phyloP scores from a whole-genome alignment of 2,113 vertebrate species.

The Tachysurus fulvidraco region DNA sequence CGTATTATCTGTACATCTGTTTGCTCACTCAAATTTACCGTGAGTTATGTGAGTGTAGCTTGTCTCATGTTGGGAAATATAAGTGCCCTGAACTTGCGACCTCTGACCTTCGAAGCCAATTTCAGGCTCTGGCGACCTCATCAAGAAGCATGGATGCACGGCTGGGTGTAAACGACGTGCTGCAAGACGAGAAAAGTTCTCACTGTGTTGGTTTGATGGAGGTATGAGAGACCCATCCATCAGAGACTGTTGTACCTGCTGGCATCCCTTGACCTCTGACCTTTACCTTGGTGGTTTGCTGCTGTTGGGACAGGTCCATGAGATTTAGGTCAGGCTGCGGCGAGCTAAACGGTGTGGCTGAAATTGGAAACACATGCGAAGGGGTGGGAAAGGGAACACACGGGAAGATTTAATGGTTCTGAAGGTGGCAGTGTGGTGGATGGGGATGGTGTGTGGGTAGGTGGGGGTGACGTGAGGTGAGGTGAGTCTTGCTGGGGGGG shows the following conservation, averaged over 20 bases:
- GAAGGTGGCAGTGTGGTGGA: background rate
- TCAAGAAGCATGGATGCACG: slow-evolving; percentile 52
- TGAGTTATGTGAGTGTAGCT: slow-evolving; percentile 21
- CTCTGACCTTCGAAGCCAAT: slow-evolving; percentile 62
- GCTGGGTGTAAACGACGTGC: background rate
- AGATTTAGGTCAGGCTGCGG: slow-evolving; percentile 72
- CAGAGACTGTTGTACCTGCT: slow-evolving; percentile 50
- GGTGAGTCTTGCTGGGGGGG: background rate
- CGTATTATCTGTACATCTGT: slow-evolving; percentile 6
- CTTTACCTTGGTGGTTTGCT: slow-evolving; percentile 50
- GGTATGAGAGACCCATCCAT: slow-evolving; percentile 53
- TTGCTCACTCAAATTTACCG: slow-evolving; percentile 8
- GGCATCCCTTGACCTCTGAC: slow-evolving; percentile 64
- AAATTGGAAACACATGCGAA: slow-evolving; percentile 75
- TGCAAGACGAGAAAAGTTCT: slow-evolving; percentile 25
- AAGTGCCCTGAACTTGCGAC: slow-evolving; percentile 15
- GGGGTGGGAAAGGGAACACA: background rate
- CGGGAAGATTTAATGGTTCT: slow-evolving; percentile 8
- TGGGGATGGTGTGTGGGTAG: background rate
- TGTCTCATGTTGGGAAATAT: slow-evolving; percentile 38
- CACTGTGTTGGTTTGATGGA: background rate
- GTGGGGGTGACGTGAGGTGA: background rate
- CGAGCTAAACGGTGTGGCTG: slow-evolving; percentile 60
- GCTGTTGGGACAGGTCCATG: slow-evolving; percentile 63
- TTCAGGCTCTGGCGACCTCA: slow-evolving; percentile 55